Evolutionary conservation across 1,140 invertebrate species (phyloP).

Genomic region (Hyles euphorbiae): DNA sequence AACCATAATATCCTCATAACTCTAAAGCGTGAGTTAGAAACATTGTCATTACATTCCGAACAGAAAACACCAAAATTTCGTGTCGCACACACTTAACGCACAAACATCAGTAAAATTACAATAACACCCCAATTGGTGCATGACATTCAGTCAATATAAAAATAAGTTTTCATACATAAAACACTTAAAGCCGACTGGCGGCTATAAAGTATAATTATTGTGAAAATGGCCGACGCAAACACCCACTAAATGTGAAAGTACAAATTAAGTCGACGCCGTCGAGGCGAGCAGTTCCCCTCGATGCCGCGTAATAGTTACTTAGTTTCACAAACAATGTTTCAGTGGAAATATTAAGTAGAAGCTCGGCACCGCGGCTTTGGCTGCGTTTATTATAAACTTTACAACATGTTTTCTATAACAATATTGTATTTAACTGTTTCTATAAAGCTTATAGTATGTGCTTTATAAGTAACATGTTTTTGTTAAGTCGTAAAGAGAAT

Average conservation of each 20-base stretch:
- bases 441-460: no score
- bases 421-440: no score
- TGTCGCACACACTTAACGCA: no score
- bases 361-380: not conserved
- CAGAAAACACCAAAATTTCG: not conserved
- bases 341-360: not conserved
- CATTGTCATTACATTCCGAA: constrained; percentile 6
- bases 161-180: constrained; percentile 17
- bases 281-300: constrained; percentile 15
- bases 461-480: no score
- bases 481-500: no score
- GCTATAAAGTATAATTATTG: constrained; percentile 27
- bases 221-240: constrained; percentile 18
- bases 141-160: no score
- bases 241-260: constrained; percentile 24
- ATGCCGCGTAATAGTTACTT: constrained; percentile 30
- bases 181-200: constrained; percentile 9
- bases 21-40: no score
- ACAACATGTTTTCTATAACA: no score
- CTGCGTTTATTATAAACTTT: no score
- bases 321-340: constrained; percentile 5
- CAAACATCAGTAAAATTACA: no score
- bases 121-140: no score
- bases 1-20: no score
- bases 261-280: constrained; percentile 27